Base-by-base conservation (phyloP, 64 coral and sea anemone species). In the Trachythela sp. region DNA sequence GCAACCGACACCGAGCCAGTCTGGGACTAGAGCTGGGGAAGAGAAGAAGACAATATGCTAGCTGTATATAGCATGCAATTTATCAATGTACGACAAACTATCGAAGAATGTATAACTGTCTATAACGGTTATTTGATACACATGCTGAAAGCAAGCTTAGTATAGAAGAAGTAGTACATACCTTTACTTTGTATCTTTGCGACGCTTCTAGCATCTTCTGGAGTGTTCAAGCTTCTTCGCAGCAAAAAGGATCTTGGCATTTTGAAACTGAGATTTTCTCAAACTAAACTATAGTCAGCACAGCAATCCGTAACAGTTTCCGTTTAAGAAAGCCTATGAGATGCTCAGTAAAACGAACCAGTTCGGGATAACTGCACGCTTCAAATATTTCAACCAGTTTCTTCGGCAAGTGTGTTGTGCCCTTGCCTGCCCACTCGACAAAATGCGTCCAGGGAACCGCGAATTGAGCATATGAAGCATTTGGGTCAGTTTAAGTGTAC, bases 401-500 rank as follows among this genome's bases (percentile, higher is more conserved):
- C 75, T 37, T 80, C 15, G 0, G 31, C 26, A 18, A 68, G 59
- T 68, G 20, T n/a, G 59, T 31, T 68, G 59, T 68, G 59, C 59
- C 30, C 20, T 80, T 34, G 31, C 75, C 75, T 36, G 31, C 33
- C 37, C 33, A 80, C 75, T 80, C 33, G 75, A 9, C 20, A 35
- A 39, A 80, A 37, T 80, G 75, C 31, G 75, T 35, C 13, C 3
- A 29, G 26, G 15, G 20, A 37, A 80, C 75, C 33, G 75, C 33
- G 75, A 80, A 37, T 80, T 80, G 75, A 80, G 75, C 75, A 39
- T 80, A 80, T 35, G 15, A 80, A 80, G 75, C 37, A 34, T 80
- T 80, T 80, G 75, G 75, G 75, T 39, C 75, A 80, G 8, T 80
- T 80, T 39, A 35, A 35, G 33, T 39, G 37, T 39, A 80, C 75